phyloP scores from a whole-genome alignment of 1,140 invertebrate genomes.

The Bactericera cockerelli region DNA sequence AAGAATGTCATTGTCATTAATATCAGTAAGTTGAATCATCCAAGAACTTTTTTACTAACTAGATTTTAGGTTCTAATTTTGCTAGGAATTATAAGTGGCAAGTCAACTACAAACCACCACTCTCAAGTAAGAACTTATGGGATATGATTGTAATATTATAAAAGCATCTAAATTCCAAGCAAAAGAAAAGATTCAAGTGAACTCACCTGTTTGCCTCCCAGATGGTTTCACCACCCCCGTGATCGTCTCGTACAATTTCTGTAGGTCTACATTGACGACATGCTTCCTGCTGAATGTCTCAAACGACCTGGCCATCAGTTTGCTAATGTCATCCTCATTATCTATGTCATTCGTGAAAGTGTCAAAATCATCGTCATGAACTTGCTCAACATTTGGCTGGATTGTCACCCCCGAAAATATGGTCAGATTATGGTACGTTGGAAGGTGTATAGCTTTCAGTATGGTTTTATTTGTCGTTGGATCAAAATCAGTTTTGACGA shows the following conservation, averaged over 20 bases:
- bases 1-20: no score
- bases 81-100: no score
- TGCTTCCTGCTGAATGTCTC: background rate
- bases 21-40: no score
- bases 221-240: background rate
- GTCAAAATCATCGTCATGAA: background rate
- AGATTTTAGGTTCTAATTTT: no score
- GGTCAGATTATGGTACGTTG: background rate
- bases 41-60: no score
- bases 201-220: background rate
- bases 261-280: background rate
- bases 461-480: background rate
- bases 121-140: no score
- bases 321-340: background rate
- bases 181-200: conserved; percentile 11
- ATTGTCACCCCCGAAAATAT: background rate
- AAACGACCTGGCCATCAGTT: background rate
- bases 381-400: background rate
- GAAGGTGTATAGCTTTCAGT: background rate
- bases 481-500: background rate
- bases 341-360: background rate
- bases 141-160: no score
- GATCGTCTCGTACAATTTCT: background rate
- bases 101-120: no score
- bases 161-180: no score